Percentiles rank a stretch among this genome's conserved stretches.
Conservation (phyloP, 2,888 invertebrate species). For the Drosophila pegasa region DNA sequence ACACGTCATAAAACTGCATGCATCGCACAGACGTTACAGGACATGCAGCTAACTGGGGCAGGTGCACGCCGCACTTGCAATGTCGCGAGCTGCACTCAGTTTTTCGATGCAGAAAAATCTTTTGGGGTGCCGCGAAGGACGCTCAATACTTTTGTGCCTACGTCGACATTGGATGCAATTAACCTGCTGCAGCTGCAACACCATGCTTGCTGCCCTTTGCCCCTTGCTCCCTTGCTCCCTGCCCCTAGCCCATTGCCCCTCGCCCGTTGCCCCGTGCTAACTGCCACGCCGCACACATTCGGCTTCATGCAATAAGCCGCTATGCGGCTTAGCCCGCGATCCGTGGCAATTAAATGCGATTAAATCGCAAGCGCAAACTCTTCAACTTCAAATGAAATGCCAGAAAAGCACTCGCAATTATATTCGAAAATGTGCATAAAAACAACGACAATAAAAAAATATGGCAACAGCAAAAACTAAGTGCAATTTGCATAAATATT, state of each 20-base stretch:
- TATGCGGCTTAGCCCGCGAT: conserved; percentile 49
- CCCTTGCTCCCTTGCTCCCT: too few relatives aligned
- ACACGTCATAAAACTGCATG: conserved; percentile 54
- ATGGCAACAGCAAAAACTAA: conserved; percentile 51
- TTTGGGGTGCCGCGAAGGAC: conserved; percentile 52
- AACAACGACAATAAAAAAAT: conserved; percentile 67
- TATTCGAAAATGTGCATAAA: conserved; percentile 73
- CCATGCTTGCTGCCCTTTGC: neutral
- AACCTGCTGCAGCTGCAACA: conserved; percentile 62
- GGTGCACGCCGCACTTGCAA: conserved; percentile 32
- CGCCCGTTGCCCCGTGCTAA: neutral
- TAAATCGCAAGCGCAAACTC: conserved; percentile 75
- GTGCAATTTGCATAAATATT: conserved; percentile 73
- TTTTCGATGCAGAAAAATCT: conserved; percentile 69
- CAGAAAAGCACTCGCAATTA: conserved; percentile 71
- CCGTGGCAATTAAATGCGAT: conserved; percentile 74
- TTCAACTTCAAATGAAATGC: conserved; percentile 72
- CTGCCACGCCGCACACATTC: neutral
- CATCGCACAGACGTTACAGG: conserved; percentile 10
- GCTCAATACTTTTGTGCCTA: conserved; percentile 21
- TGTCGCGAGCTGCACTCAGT: conserved; percentile 46
- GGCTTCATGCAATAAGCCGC: conserved; percentile 49
- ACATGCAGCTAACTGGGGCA: conserved; percentile 37
- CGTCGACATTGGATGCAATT: conserved; percentile 65
- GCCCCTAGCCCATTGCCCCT: neutral